Conservation (phyloP, 2,797 vertebrate species). For the Melanogrammus aeglefinus region DNA sequence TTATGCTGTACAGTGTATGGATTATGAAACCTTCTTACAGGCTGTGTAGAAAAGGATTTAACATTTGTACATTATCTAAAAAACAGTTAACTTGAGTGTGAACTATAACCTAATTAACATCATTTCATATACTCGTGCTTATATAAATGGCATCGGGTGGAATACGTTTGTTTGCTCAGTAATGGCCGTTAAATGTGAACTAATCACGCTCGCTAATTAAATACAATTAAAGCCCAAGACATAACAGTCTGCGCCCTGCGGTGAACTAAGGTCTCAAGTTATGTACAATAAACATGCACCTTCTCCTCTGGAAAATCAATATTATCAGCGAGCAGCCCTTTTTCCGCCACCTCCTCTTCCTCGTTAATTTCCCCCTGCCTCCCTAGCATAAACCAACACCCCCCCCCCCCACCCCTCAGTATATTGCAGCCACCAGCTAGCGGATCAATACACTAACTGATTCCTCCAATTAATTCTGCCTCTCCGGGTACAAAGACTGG, state of each 20-base stretch:
- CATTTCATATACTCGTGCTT: not conserved
- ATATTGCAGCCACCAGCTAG: not conserved
- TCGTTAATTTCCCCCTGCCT: not conserved
- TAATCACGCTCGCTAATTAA: not conserved
- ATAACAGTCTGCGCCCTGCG: not conserved
- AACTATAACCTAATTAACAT: not conserved
- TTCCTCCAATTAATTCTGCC: not conserved
- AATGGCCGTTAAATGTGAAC: not conserved
- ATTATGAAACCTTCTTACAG: not conserved
- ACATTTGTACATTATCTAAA: not conserved
- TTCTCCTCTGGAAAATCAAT: not conserved
- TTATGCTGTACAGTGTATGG: not conserved
- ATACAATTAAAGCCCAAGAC: slow-evolving; percentile 1
- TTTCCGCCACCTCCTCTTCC: not conserved
- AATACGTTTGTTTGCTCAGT: not conserved
- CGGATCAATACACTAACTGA: slow-evolving; percentile 3
- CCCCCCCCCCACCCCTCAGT: not conserved
- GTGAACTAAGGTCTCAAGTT: not conserved
- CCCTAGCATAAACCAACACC: not conserved
- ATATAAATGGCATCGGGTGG: not conserved
- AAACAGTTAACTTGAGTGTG: not conserved
- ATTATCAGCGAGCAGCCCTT: not conserved
- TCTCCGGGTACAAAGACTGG: not conserved
- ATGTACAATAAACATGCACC: not conserved
- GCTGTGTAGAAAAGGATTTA: not conserved